Evolutionary conservation across 1,140 invertebrate species (phyloP).

Genomic region (Penaeus vannamei): DNA sequence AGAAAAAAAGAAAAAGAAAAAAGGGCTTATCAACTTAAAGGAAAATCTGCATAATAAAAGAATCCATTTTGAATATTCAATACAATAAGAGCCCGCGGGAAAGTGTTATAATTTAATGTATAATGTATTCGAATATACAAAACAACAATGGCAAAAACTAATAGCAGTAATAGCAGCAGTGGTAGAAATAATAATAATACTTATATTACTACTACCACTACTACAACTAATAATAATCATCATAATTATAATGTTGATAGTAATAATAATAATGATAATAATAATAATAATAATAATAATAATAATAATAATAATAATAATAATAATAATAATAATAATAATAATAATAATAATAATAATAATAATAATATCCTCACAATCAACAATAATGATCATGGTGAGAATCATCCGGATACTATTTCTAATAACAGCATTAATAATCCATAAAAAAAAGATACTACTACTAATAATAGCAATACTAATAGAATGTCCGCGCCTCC

Average conservation of each 20-base stretch:
- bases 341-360: constrained; percentile 7
- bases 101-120: too few species aligned
- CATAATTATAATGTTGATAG: constrained; percentile 12
- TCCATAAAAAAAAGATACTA: background rate
- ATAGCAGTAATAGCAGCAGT: too few species aligned
- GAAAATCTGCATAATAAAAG: too few species aligned
- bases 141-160: too few species aligned
- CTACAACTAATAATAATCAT: too few species aligned
- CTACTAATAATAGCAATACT: background rate
- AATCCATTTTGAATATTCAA: too few species aligned
- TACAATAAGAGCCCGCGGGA: too few species aligned
- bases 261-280: constrained; percentile 8
- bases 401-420: background rate
- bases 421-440: background rate
- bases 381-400: background rate
- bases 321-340: constrained; percentile 16
- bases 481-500: background rate
- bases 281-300: constrained; percentile 7
- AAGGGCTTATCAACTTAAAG: too few species aligned
- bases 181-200: too few species aligned
- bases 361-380: background rate
- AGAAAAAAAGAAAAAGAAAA: too few species aligned
- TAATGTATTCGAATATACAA: too few species aligned
- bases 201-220: too few species aligned
- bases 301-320: background rate